Percentiles rank a stretch among this genome's conserved stretches.
phyloP scores from a whole-genome alignment of 2,797 vertebrate species.

The Simalia tracyae region DNA sequence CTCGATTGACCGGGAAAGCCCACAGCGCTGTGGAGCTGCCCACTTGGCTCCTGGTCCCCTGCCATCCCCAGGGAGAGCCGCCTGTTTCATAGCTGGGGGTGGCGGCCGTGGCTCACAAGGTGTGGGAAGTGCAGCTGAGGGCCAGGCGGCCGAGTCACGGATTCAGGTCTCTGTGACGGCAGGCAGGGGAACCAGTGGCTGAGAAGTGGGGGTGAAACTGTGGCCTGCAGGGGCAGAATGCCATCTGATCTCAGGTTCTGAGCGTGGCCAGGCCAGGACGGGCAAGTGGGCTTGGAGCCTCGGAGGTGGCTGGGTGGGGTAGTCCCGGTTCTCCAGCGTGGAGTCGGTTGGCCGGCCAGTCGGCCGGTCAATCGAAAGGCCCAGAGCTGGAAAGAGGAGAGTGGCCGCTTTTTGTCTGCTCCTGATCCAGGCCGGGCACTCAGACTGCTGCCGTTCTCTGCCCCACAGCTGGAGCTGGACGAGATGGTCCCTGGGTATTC shows the following conservation, averaged over 20 bases:
- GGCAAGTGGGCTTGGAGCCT: neutral
- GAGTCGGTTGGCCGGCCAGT: neutral
- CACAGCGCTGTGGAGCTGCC: neutral
- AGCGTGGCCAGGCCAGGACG: neutral
- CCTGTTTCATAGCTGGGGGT: too few relatives aligned
- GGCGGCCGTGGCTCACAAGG: too few relatives aligned
- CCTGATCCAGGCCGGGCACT: neutral
- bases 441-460: neutral
- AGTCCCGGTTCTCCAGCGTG: neutral
- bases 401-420: too few relatives aligned
- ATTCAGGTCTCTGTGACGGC: too few relatives aligned
- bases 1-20: neutral
- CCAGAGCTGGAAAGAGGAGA: too few relatives aligned
- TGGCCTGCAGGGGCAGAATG: neutral
- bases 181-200: too few relatives aligned
- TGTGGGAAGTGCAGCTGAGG: too few relatives aligned
- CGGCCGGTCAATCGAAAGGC: neutral
- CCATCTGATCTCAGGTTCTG: too few relatives aligned
- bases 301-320: neutral
- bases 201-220: neutral
- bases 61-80: too few relatives aligned
- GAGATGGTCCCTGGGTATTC: neutral
- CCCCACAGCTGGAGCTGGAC: constrained; percentile 22
- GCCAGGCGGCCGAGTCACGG: too few relatives aligned
- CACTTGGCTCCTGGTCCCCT: too few relatives aligned